Evolutionary conservation across 2,113 vertebrate genomes (phyloP).

Genomic region (Phrynosoma blainvillii): DNA sequence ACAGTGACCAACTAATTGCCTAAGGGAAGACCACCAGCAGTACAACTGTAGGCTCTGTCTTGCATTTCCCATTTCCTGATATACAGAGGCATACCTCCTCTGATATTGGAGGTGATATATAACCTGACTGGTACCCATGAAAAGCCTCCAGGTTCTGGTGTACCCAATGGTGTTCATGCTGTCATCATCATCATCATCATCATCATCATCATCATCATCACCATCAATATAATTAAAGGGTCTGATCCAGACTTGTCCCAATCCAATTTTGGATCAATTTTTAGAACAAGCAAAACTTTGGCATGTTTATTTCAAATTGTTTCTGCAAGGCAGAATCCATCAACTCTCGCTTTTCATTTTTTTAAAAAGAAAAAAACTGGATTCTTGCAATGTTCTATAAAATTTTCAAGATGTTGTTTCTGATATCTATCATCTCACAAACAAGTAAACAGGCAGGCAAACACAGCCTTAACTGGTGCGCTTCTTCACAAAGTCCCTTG

Average conservation of each 20-base stretch:
- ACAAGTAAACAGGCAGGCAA: background rate
- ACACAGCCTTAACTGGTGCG: background rate
- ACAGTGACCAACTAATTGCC: too few relatives aligned
- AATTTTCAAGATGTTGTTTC: background rate
- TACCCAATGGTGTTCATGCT: too few relatives aligned
- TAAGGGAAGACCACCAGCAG: too few relatives aligned
- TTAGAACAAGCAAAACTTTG: background rate
- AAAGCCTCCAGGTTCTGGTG: too few relatives aligned
- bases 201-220: background rate
- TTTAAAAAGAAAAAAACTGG: background rate
- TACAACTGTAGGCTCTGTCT: too few relatives aligned
- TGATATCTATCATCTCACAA: background rate
- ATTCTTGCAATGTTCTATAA: background rate
- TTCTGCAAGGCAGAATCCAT: background rate
- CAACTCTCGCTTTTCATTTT: background rate
- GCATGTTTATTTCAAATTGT: background rate
- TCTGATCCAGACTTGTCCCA: background rate
- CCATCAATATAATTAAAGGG: too few relatives aligned
- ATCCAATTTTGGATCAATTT: background rate
- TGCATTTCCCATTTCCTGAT: too few relatives aligned
- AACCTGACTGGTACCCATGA: too few relatives aligned
- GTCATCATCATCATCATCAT: too few relatives aligned
- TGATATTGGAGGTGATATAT: too few relatives aligned
- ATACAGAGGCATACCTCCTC: too few relatives aligned
- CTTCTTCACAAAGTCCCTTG: slow-evolving; percentile 36